Evolutionary conservation across 2,113 vertebrate species (phyloP).

Genomic region (Ramphastos sulfuratus): DNA sequence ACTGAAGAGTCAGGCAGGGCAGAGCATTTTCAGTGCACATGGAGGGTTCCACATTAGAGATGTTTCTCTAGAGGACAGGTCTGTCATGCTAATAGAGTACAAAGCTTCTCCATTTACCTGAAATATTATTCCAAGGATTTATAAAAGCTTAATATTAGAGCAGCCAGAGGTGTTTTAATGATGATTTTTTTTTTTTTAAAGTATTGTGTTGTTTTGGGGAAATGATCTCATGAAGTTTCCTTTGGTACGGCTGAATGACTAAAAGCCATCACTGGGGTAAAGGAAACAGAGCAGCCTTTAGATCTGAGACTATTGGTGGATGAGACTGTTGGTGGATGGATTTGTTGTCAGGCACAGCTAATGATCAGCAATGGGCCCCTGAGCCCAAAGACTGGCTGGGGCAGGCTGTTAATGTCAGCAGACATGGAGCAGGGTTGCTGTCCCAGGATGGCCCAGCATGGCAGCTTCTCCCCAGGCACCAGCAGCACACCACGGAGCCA

Average conservation of each 20-base stretch:
- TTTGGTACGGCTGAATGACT: not conserved
- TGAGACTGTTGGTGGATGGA: not conserved
- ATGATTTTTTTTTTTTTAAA: not conserved
- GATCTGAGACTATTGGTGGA: not conserved
- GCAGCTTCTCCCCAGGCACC: not conserved
- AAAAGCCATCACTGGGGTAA: not conserved
- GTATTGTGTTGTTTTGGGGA: not conserved
- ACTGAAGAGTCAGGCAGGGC: not conserved
- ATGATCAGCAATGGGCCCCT: not conserved
- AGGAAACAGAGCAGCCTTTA: not conserved
- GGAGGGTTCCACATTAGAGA: not conserved
- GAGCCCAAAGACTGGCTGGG: not conserved
- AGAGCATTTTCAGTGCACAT: fast-evolving
- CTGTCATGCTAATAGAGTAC: not conserved
- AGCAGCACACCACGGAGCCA: fast-evolving
- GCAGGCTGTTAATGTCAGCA: not conserved
- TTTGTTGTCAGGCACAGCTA: not conserved
- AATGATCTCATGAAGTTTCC: not conserved
- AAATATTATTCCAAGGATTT: not conserved
- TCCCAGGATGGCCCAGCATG: fast-evolving
- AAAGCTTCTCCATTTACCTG: not conserved
- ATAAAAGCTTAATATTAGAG: not conserved
- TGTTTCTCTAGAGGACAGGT: not conserved
- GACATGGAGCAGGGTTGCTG: not conserved
- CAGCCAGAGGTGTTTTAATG: conserved; percentile 23